Evolutionary conservation across 2,888 invertebrate species (phyloP).

Genomic region (Tenodera sinensis): DNA sequence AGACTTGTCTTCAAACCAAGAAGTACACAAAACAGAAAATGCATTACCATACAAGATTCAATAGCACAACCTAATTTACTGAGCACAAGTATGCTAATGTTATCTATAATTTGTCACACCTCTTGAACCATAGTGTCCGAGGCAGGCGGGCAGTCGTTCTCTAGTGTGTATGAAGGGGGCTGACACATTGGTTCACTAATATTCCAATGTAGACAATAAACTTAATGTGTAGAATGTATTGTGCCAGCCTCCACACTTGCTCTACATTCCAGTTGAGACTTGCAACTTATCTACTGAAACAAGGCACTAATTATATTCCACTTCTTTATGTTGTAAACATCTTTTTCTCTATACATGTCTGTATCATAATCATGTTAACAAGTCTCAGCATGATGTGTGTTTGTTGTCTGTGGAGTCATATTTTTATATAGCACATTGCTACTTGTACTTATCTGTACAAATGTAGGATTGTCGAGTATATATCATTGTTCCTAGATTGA

Average conservation of each 20-base stretch:
- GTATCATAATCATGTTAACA: not conserved
- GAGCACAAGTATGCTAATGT: not conserved
- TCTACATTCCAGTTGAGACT: not conserved
- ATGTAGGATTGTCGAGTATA: constrained; percentile 9
- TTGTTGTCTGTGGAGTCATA: constrained; percentile 12
- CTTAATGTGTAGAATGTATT: not conserved
- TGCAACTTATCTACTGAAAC: not conserved
- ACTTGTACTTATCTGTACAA: constrained; percentile 18
- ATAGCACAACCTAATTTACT: not conserved
- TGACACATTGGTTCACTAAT: not conserved
- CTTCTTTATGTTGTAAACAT: not conserved
- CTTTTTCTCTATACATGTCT: not conserved
- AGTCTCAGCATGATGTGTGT: not conserved
- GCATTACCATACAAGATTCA: not conserved
- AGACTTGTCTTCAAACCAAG: not conserved
- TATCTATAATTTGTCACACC: not conserved
- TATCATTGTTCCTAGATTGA: constrained; percentile 17
- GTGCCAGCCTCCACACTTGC: not conserved
- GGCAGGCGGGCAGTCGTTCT: too few species aligned
- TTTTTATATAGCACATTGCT: constrained; percentile 24
- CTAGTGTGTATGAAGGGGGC: not conserved
- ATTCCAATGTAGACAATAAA: not conserved
- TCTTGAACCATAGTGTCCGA: not conserved
- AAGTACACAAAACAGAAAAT: not conserved
- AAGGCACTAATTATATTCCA: not conserved